phyloP scores from a whole-genome alignment of 2,113 vertebrate species.

The Aplodontia rufa region DNA sequence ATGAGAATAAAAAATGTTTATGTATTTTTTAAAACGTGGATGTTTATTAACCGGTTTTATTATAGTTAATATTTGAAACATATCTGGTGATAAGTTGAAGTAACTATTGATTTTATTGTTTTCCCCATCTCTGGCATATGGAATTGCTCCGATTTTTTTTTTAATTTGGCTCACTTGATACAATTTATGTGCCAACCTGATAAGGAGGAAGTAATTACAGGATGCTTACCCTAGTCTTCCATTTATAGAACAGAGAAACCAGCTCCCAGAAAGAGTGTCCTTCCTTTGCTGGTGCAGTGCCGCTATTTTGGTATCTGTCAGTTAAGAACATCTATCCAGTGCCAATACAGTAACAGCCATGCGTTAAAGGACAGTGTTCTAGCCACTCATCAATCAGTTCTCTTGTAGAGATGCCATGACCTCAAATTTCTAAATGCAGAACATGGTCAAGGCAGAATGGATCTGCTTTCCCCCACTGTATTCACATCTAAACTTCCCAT shows the following conservation, averaged over 20 bases:
- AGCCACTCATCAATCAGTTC: neutral
- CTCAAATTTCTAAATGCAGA: neutral
- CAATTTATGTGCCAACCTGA: conserved; percentile 11
- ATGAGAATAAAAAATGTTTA: neutral
- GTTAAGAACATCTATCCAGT: neutral
- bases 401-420: neutral
- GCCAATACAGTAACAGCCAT: neutral
- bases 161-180: conserved; percentile 14
- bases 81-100: conserved; percentile 19
- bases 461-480: neutral
- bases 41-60: neutral
- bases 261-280: conserved; percentile 1
- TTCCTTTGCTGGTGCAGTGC: neutral
- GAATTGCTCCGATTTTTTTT: conserved; percentile 7
- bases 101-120: conserved; percentile 45
- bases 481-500: neutral
- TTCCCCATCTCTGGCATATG: conserved; percentile 26
- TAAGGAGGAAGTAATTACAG: conserved; percentile 43
- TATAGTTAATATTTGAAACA: conserved; percentile 41
- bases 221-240: conserved; percentile 37
- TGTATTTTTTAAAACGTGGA: neutral
- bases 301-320: conserved; percentile 43
- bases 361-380: neutral
- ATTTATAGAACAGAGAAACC: conserved; percentile 17
- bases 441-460: neutral